Conservation (phyloP, 2,888 invertebrate genomes). For the Thera obeliscata region DNA sequence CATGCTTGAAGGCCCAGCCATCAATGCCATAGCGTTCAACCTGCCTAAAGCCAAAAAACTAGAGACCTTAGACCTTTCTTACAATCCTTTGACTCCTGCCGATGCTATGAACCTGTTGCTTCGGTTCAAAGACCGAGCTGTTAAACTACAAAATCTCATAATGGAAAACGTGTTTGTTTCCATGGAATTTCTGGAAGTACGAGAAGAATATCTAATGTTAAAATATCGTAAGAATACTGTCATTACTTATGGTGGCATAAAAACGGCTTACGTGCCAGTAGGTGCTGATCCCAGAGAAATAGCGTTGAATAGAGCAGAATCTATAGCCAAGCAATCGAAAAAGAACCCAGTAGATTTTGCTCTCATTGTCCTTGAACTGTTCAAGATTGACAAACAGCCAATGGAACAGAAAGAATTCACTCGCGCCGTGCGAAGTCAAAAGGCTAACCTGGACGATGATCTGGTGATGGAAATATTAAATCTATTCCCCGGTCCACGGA, state of each 20-base stretch:
- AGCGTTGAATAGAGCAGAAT: slow-evolving; percentile 57
- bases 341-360: slow-evolving; percentile 56
- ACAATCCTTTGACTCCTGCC: slow-evolving; percentile 56
- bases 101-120: slow-evolving; percentile 55
- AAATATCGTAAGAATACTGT: slow-evolving; percentile 49
- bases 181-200: slow-evolving; percentile 47
- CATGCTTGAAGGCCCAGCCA: slow-evolving; percentile 51
- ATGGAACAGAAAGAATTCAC: slow-evolving; percentile 50
- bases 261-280: slow-evolving; percentile 33
- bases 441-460: slow-evolving; percentile 51
- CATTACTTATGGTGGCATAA: slow-evolving; percentile 56
- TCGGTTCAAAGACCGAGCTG: slow-evolving; percentile 47
- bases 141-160: slow-evolving; percentile 54
- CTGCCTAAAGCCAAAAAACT: slow-evolving; percentile 54
- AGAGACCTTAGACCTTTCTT: slow-evolving; percentile 57
- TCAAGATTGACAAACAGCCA: slow-evolving; percentile 47
- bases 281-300: slow-evolving; percentile 57
- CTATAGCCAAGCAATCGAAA: slow-evolving; percentile 51
- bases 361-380: slow-evolving; percentile 50
- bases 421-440: slow-evolving; percentile 37
- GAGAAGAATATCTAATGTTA: slow-evolving; percentile 43
- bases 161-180: slow-evolving; percentile 61
- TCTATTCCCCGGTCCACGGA: slow-evolving; percentile 53
- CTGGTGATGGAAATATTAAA: slow-evolving; percentile 52
- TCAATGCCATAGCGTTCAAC: slow-evolving; percentile 42